Conservation (phyloP, 1,140 invertebrate species). For the Cyclargus thomasi region DNA sequence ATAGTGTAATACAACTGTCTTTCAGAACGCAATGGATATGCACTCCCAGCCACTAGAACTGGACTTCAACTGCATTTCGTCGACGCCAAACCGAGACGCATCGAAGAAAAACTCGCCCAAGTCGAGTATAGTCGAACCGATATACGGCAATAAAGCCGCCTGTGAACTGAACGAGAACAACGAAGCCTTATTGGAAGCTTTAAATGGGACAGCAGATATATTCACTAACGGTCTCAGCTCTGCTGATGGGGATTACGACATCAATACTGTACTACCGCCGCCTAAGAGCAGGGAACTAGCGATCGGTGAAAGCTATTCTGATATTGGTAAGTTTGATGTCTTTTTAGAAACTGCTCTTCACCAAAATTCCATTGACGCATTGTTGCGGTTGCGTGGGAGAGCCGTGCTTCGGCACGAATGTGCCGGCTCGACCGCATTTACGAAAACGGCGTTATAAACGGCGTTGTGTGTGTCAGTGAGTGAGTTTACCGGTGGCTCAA, state of each 20-base stretch:
- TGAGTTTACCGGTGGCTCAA: too few relatives aligned
- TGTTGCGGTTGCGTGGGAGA: too few relatives aligned
- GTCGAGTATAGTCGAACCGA: constrained; percentile 58
- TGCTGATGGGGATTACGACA: constrained; percentile 66
- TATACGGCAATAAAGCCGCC: constrained; percentile 65
- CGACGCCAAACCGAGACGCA: constrained; percentile 65
- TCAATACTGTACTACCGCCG: constrained; percentile 66
- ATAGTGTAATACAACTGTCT: not conserved
- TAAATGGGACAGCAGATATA: constrained; percentile 59
- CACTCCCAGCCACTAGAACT: constrained; percentile 67
- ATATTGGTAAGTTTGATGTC: constrained; percentile 60
- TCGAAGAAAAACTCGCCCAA: constrained; percentile 66
- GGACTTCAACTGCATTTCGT: constrained; percentile 70
- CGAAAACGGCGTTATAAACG: too few relatives aligned
- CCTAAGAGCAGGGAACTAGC: constrained; percentile 70
- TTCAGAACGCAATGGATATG: constrained; percentile 60
- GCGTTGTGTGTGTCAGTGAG: too few relatives aligned
- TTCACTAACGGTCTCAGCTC: constrained; percentile 62
- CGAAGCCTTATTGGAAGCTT: constrained; percentile 50
- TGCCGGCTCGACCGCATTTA: too few relatives aligned
- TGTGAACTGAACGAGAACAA: constrained; percentile 64
- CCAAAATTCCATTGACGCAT: too few relatives aligned
- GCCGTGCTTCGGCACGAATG: too few relatives aligned
- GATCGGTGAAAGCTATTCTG: constrained; percentile 74
- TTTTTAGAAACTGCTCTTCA: too few relatives aligned